Evolutionary conservation across 2,797 vertebrate species (phyloP).

Genomic region (Channallabes apus): DNA sequence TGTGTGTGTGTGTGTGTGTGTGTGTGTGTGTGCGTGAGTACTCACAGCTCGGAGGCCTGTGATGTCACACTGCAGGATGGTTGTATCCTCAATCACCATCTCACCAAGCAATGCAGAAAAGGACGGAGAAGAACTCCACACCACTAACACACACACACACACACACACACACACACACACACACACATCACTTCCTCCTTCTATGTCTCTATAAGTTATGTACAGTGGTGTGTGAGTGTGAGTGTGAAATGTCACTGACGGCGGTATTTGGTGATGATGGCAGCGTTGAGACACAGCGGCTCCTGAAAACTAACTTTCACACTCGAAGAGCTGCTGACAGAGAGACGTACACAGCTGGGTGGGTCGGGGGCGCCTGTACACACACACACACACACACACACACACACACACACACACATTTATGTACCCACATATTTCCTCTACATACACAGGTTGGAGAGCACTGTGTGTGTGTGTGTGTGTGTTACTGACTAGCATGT

Average conservation of each 20-base stretch:
- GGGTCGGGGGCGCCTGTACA: slow-evolving; percentile 80
- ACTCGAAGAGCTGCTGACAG: slow-evolving; percentile 82
- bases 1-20: too few relatives aligned
- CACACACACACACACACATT: slow-evolving; percentile 19
- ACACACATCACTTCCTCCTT: too few relatives aligned
- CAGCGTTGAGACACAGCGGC: slow-evolving; percentile 84
- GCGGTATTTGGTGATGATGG: slow-evolving; percentile 89
- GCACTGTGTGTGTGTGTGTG: not conserved
- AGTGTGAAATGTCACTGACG: slow-evolving; percentile 68
- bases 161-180: too few relatives aligned
- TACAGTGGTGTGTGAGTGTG: not conserved
- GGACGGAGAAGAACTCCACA: too few relatives aligned
- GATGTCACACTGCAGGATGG: too few relatives aligned
- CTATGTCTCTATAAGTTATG: not conserved
- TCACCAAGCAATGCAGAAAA: too few relatives aligned
- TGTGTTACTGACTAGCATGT: slow-evolving; percentile 75
- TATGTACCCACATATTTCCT: not conserved
- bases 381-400: slow-evolving; percentile 23
- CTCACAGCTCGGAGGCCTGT: too few relatives aligned
- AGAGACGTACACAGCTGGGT: slow-evolving; percentile 77
- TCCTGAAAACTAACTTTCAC: slow-evolving; percentile 85
- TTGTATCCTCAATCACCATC: too few relatives aligned
- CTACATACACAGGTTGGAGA: not conserved
- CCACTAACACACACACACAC: too few relatives aligned
- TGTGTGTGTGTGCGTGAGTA: too few relatives aligned